phyloP scores from a whole-genome alignment of 2,888 invertebrate species.

The Ichneumoninae sp. region DNA sequence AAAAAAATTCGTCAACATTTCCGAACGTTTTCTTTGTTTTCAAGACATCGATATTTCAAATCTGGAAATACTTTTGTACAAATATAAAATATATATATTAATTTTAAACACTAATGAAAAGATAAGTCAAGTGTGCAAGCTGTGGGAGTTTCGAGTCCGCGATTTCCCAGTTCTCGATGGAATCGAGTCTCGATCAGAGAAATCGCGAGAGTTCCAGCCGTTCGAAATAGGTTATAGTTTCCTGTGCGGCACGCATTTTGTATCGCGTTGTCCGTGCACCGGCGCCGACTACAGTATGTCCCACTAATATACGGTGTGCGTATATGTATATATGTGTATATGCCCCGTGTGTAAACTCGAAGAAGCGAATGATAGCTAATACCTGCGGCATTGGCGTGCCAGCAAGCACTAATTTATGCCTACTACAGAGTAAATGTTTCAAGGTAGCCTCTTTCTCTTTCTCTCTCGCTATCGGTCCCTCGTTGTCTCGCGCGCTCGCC shows the following conservation, averaged over 20 bases:
- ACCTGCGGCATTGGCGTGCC: slow-evolving; percentile 27
- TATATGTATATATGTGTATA: not conserved
- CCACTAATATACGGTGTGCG: not conserved
- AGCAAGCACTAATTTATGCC: slow-evolving; percentile 49
- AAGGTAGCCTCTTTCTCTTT: slow-evolving; percentile 28
- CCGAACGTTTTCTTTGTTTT: too few species aligned
- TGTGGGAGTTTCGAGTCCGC: not conserved
- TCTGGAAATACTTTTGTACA: not conserved
- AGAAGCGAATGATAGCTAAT: slow-evolving; percentile 41
- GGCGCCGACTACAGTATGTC: slow-evolving; percentile 7
- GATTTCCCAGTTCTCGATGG: slow-evolving; percentile 10
- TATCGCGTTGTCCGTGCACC: slow-evolving; percentile 32
- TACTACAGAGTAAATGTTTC: slow-evolving; percentile 51
- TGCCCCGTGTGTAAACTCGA: not conserved
- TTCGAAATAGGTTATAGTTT: slow-evolving; percentile 54
- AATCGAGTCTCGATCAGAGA: slow-evolving; percentile 46
- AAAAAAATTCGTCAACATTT: not conserved
- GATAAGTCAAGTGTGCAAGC: not conserved
- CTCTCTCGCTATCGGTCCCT: slow-evolving; percentile 3
- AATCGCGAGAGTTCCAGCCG: slow-evolving; percentile 38
- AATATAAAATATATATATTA: not conserved
- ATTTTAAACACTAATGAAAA: not conserved
- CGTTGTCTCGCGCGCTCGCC: slow-evolving; percentile 9
- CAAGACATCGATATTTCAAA: too few species aligned
- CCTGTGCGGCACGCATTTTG: slow-evolving; percentile 41